A percentile compares a stretch with the other conserved stretches of the same genome.
Evolutionary conservation across 2,113 vertebrate species (phyloP).

Genomic region (Corythornis vintsioides): DNA sequence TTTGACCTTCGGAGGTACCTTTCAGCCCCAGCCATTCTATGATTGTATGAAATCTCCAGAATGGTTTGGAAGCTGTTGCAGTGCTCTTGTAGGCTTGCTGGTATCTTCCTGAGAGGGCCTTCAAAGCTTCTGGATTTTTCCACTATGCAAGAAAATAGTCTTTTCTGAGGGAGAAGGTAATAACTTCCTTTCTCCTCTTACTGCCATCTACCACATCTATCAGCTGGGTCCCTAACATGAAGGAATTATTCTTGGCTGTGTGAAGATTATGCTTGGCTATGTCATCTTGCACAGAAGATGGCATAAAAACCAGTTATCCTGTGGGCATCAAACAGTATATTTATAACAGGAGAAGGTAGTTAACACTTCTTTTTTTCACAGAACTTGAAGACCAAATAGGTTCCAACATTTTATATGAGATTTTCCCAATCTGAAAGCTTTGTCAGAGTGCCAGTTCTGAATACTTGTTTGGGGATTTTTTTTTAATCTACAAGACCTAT

Average conservation of each 20-base stretch:
- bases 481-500: neutral
- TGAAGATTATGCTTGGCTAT: neutral
- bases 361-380: neutral
- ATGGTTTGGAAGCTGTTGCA: neutral
- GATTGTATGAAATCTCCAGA: neutral
- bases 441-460: neutral
- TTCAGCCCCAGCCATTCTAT: too few species aligned
- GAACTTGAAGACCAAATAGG: neutral
- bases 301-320: neutral
- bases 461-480: neutral
- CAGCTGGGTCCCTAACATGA: neutral
- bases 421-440: constrained; percentile 3
- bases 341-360: neutral
- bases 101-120: neutral
- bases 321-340: neutral
- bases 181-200: neutral
- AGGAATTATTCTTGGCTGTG: neutral
- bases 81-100: neutral
- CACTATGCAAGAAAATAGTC: neutral
- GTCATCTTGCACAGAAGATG: neutral
- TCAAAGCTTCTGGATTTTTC: neutral
- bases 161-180: neutral
- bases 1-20: too few species aligned
- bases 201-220: neutral
- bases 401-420: neutral